Evolutionary conservation across 2,797 vertebrate genomes (phyloP), one percentile per base, ranked within the genome.

Genomic region (Bovichtus diacanthus): DNA sequence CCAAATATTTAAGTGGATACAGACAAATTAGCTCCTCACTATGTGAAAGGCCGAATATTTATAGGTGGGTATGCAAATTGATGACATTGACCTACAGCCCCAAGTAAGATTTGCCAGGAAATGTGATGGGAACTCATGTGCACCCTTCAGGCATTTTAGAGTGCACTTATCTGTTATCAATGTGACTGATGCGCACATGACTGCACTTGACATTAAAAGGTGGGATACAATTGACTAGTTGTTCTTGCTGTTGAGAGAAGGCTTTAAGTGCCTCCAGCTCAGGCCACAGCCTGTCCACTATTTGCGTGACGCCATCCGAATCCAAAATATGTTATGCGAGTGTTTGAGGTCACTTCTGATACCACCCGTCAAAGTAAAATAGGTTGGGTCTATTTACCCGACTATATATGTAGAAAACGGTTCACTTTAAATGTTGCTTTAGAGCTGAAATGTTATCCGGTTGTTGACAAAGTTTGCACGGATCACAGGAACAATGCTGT

Each of bases 11-110:
- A 12, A 59, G 27, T 0, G 0, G 27, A 55, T 59, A 6, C 2
- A 70, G 36, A 70, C n/a, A 68, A 79, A 68, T 71, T 19, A 82
- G 2, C 16, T 23, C 8, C 18, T 31, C 5, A 13, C 12, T 36
- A n/a, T 25, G 34, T 62, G 13, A 63, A 16, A 23, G 8, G 19
- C 34, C 54, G 31, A 68, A 70, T 70, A 61, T 15, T 12, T 70
- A 27, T 13, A 4, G 23, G 50, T 25, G n/a, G 18, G 53, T 53
- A 50, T 27, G 10, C 31, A 38, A 15, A 61, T 61, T 49, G 2
- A 81, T 21, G 34, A 71, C 7, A 2, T 4, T 64, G 46, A 69
- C 59, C 74, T 63, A 71, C 8, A 87, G 81, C 61, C 50, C 0
- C 11, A 15, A 76, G 82, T 34, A 5, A 65, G 18, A 11, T 47